A percentile compares a stretch with the other conserved stretches of the same genome.
These are phyloP conservation scores for Chrysolophus pictus DNA, from an alignment of 2,797 vertebrate genomes.

Conservation along the genomic window DNA sequence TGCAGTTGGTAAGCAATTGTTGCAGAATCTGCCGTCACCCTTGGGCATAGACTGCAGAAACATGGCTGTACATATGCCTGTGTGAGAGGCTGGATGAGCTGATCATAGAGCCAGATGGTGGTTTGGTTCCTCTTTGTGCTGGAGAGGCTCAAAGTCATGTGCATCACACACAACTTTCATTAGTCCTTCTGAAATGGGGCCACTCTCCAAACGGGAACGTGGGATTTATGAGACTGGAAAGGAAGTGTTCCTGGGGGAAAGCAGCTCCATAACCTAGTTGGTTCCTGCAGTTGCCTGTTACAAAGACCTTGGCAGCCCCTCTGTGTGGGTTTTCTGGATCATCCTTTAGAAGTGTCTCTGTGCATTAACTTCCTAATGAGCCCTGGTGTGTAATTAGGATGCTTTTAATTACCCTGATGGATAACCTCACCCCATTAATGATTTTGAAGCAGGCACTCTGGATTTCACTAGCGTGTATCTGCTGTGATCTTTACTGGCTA, in stretches of 20 bases:
- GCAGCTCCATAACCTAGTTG: constrained; percentile 25
- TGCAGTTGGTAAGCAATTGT: not conserved
- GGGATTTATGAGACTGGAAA: not conserved
- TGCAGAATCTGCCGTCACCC: no score
- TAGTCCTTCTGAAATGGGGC: constrained; percentile 36
- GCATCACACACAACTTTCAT: not conserved
- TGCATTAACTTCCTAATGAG: constrained; percentile 35
- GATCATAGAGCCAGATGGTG: fast-evolving
- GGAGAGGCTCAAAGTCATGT: not conserved
- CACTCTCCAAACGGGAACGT: fast-evolving
- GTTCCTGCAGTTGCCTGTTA: not conserved
- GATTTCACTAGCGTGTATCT: not conserved
- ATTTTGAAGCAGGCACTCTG: not conserved
- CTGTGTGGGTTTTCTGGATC: not conserved
- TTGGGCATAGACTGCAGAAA: not conserved
- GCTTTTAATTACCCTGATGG: constrained; percentile 48
- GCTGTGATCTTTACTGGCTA: not conserved
- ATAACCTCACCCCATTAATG: constrained; percentile 19
- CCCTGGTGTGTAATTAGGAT: constrained; percentile 29
- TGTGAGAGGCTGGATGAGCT: not conserved
- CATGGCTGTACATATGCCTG: not conserved
- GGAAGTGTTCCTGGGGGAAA: not conserved
- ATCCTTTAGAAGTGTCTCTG: not conserved
- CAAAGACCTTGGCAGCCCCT: constrained; percentile 11
- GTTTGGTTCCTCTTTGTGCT: not conserved